Conservation (phyloP, 2,888 invertebrate species). For the Parnassius smintheus region DNA sequence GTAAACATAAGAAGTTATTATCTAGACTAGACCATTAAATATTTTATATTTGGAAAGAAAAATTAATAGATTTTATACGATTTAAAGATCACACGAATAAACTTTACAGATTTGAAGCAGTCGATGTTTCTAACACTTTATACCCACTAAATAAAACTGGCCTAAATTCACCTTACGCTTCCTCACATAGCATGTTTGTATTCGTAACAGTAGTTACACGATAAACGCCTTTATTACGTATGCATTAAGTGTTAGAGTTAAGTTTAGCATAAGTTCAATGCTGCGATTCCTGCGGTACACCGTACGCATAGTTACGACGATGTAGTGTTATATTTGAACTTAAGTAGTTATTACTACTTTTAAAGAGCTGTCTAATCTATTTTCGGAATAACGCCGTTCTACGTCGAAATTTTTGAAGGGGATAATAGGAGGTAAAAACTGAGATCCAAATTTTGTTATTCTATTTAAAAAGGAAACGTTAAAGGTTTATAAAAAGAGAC, state of each 20-base stretch:
- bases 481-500: too few relatives aligned
- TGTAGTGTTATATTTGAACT: conserved; percentile 12
- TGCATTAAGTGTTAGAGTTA: background rate
- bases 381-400: conserved; percentile 1
- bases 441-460: too few relatives aligned
- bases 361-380: conserved; percentile 9
- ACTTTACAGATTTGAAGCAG: conserved; percentile 3
- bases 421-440: too few relatives aligned
- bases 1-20: too few relatives aligned
- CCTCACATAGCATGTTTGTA: background rate
- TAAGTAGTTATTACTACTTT: conserved; percentile 11
- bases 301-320: conserved; percentile 3
- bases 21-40: too few relatives aligned
- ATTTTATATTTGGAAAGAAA: too few relatives aligned
- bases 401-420: background rate
- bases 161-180: conserved; percentile 13
- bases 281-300: conserved; percentile 6
- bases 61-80: too few relatives aligned
- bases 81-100: conserved; percentile 3
- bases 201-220: background rate
- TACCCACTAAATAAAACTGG: conserved; percentile 8
- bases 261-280: background rate
- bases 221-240: conserved; percentile 1
- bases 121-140: conserved; percentile 7
- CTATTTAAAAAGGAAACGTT: too few relatives aligned